A percentile compares a stretch with the other conserved stretches of the same genome.
phyloP scores from a whole-genome alignment of 2,888 invertebrate species.

The Hydroisotoma schaefferi region DNA sequence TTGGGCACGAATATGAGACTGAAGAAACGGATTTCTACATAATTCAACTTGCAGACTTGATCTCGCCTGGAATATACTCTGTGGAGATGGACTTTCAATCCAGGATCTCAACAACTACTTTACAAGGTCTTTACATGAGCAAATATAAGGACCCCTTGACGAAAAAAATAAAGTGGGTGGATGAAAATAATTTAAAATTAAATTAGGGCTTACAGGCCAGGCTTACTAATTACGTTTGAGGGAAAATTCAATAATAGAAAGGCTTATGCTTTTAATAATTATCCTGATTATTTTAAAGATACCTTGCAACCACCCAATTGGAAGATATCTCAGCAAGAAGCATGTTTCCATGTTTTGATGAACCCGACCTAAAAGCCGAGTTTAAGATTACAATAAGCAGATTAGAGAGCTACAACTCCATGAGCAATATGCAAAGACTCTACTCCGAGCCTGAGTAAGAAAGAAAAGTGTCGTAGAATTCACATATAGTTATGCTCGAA shows the following conservation, averaged over 20 bases:
- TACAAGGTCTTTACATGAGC: conserved; percentile 7
- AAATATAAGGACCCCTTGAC: conserved; percentile 6
- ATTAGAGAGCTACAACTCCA: conserved; percentile 22
- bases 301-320: conserved; percentile 39
- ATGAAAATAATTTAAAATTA: too few species aligned
- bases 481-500: too few species aligned
- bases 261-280: conserved; percentile 2
- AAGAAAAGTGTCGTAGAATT: background rate
- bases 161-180: background rate
- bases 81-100: conserved; percentile 1
- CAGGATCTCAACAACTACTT: background rate
- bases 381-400: conserved; percentile 32
- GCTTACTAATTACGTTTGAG: too few species aligned
- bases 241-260: too few species aligned
- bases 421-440: conserved; percentile 29
- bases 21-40: conserved; percentile 8
- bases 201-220: too few species aligned
- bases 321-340: conserved; percentile 26
- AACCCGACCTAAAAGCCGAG: conserved; percentile 34
- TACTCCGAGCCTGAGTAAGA: conserved; percentile 29
- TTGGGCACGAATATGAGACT: background rate
- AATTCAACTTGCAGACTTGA: background rate
- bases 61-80: conserved; percentile 2
- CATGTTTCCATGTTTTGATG: conserved; percentile 39
- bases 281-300: background rate